phyloP scores from a whole-genome alignment of 2,113 vertebrate species.

The Xiphorhynchus elegans region DNA sequence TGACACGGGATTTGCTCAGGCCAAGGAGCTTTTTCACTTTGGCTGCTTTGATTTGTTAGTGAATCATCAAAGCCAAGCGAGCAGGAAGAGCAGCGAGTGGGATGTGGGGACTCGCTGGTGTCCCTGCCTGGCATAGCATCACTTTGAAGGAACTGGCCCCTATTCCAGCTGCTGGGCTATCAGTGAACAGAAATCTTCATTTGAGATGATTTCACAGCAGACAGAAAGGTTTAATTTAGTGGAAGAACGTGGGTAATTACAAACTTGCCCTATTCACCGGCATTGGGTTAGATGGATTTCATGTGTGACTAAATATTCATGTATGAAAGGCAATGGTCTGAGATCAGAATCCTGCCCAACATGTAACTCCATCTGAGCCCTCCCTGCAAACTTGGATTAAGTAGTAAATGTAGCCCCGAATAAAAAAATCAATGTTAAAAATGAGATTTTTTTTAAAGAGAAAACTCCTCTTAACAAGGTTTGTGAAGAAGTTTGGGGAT shows the following conservation, averaged over 20 bases:
- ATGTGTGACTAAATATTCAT: constrained; percentile 11
- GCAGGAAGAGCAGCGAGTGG: not conserved
- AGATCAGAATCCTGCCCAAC: not conserved
- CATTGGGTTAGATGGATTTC: not conserved
- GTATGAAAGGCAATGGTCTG: not conserved
- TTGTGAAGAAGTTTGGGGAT: not conserved
- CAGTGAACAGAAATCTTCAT: not conserved
- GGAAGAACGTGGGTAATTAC: not conserved
- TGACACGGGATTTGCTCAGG: not conserved
- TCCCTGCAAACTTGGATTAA: not conserved
- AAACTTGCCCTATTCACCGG: not conserved
- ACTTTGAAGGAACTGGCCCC: not conserved
- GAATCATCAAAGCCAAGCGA: not conserved
- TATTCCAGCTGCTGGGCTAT: not conserved
- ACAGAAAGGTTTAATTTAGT: not conserved
- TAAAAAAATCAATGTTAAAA: not conserved
- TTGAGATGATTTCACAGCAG: not conserved
- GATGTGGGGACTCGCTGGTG: not conserved
- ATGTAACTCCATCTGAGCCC: not conserved
- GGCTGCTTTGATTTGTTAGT: not conserved
- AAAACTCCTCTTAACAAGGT: not conserved
- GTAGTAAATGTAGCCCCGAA: not conserved
- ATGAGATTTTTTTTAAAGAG: not conserved
- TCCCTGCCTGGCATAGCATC: not conserved
- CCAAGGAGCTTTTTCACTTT: not conserved